These are phyloP conservation scores for Mesorhabditis sp. DNA, from an alignment of 2,888 invertebrate species.

Conservation along the genomic window DNA sequence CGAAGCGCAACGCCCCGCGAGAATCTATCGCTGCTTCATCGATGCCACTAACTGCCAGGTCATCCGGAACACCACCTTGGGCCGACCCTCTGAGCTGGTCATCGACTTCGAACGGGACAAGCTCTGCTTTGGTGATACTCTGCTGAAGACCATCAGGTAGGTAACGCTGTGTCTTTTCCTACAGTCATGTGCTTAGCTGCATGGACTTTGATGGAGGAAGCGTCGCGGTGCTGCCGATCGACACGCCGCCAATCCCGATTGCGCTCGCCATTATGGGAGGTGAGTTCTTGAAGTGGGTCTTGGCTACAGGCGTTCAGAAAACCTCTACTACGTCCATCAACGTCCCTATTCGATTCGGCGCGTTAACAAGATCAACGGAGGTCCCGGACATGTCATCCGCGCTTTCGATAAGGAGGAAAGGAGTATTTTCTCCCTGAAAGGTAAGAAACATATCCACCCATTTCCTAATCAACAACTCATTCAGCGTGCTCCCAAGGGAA, in stretches of 20 bases:
- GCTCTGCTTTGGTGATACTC: conserved; percentile 62
- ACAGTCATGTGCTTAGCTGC: conserved; percentile 53
- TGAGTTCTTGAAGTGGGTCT: conserved; percentile 1
- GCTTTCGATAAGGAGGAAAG: conserved; percentile 50
- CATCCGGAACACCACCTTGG: conserved; percentile 54
- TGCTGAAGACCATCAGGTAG: conserved; percentile 64
- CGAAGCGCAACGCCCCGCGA: conserved; percentile 85
- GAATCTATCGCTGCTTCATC: conserved; percentile 84
- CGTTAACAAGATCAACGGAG: conserved; percentile 76
- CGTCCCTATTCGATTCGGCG: conserved; percentile 86
- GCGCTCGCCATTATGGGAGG: conserved; percentile 51
- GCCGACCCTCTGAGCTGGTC: conserved; percentile 60
- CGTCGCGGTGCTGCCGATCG: conserved; percentile 19
- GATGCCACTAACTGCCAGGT: conserved; percentile 78
- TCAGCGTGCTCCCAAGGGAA: conserved; percentile 47
- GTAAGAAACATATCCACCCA: conserved; percentile 7
- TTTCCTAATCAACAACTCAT: background rate
- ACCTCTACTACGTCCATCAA: conserved; percentile 97
- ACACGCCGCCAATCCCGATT: conserved; percentile 45
- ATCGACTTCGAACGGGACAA: conserved; percentile 59
- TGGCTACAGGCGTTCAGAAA: conserved; percentile 65
- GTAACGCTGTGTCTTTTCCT: background rate
- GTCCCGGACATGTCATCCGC: conserved; percentile 44
- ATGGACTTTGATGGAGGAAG: conserved; percentile 55
- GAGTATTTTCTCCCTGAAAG: conserved; percentile 51